A percentile compares a stretch with the other conserved stretches of the same genome.
These are phyloP conservation scores for Acanthopleura granulata DNA, from an alignment of 2,888 invertebrate genomes.

Conservation along the genomic window DNA sequence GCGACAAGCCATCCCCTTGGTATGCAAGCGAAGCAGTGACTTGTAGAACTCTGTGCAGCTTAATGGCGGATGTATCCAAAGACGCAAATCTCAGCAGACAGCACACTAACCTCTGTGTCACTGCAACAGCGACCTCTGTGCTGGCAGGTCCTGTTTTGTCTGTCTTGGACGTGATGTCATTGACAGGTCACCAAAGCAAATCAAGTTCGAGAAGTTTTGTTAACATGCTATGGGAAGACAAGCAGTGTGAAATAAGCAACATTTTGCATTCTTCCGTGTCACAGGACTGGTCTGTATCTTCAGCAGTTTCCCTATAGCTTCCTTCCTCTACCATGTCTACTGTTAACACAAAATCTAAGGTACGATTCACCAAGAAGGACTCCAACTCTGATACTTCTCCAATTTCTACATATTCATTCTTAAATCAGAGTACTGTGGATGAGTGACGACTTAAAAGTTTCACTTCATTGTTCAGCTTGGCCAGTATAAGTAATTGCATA, in stretches of 20 bases:
- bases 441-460: too few relatives aligned
- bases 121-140: background rate
- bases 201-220: background rate
- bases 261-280: background rate
- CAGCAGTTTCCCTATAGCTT: too few relatives aligned
- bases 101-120: background rate
- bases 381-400: too few relatives aligned
- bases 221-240: background rate
- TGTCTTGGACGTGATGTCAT: background rate
- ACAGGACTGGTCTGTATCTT: background rate
- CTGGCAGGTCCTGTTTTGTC: background rate
- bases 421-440: too few relatives aligned
- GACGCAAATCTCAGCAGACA: background rate
- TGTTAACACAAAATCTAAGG: too few relatives aligned
- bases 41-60: background rate
- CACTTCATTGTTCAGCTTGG: too few relatives aligned
- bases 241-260: background rate
- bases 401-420: too few relatives aligned
- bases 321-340: too few relatives aligned
- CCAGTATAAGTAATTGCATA: too few relatives aligned
- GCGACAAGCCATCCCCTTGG: background rate
- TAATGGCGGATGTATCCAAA: background rate
- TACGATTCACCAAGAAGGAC: too few relatives aligned
- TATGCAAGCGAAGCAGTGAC: background rate
- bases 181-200: constrained; percentile 1